phyloP scores from a whole-genome alignment of 2,888 invertebrate genomes.

The Sinotaia quadrata region DNA sequence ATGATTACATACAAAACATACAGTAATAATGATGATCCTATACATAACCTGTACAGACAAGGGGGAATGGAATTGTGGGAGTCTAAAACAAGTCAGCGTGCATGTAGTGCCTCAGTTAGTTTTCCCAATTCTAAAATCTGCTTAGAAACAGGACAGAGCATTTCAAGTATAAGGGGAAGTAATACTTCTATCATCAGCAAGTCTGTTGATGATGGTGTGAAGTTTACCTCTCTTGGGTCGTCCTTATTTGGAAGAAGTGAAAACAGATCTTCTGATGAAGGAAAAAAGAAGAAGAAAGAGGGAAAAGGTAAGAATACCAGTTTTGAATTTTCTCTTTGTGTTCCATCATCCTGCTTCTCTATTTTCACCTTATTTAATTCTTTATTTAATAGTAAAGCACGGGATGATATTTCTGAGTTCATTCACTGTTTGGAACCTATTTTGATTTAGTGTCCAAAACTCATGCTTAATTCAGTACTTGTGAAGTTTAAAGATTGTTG shows the following conservation, averaged over 20 bases:
- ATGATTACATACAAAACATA: neutral
- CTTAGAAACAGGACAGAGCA: neutral
- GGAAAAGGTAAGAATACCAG: slow-evolving; percentile 42
- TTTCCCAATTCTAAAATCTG: neutral
- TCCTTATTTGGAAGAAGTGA: slow-evolving; percentile 40
- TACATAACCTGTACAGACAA: too few relatives aligned
- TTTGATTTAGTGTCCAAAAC: too few relatives aligned
- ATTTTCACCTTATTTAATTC: too few relatives aligned
- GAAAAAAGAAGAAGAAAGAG: slow-evolving; percentile 53
- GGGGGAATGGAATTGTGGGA: slow-evolving; percentile 1
- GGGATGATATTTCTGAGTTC: too few relatives aligned
- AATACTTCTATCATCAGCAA: neutral
- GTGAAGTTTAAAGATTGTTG: too few relatives aligned
- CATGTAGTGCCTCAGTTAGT: slow-evolving; percentile 1
- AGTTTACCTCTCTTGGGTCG: slow-evolving; percentile 43
- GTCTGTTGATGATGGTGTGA: neutral
- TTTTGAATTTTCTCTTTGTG: too few relatives aligned
- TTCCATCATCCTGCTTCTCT: too few relatives aligned
- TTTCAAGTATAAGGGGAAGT: neutral
- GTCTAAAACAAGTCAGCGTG: neutral
- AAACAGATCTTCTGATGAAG: slow-evolving; percentile 49
- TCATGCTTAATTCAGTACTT: too few relatives aligned
- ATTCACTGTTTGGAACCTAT: too few relatives aligned
- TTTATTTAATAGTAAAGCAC: too few relatives aligned
- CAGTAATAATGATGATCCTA: too few relatives aligned